Conservation (phyloP, 1,140 invertebrate genomes). For the Drosophila setifemur region DNA sequence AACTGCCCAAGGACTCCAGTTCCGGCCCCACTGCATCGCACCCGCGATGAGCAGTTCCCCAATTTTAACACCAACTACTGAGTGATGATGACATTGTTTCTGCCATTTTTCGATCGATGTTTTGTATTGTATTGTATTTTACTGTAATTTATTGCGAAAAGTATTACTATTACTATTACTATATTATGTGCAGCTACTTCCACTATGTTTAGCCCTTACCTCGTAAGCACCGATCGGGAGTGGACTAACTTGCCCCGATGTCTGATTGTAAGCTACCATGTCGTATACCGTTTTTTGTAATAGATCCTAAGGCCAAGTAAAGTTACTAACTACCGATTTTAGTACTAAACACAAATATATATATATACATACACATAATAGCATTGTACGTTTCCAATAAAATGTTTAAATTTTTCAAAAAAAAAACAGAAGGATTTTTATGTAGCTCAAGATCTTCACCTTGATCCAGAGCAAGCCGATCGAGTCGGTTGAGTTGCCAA, state of each 20-base stretch:
- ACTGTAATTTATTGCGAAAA: slow-evolving; percentile 73
- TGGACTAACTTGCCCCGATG: slow-evolving; percentile 72
- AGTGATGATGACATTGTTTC: slow-evolving; percentile 64
- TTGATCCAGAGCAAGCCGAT: slow-evolving; percentile 45
- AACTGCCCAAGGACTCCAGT: slow-evolving; percentile 38
- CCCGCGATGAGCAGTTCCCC: neutral
- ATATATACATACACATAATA: slow-evolving; percentile 16
- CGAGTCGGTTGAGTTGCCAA: slow-evolving; percentile 29
- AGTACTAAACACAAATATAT: slow-evolving; percentile 51
- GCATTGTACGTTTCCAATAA: slow-evolving; percentile 67
- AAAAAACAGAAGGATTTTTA: no score
- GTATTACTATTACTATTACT: slow-evolving; percentile 78
- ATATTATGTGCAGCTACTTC: slow-evolving; percentile 57
- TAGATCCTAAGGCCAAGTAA: slow-evolving; percentile 58
- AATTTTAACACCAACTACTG: slow-evolving; percentile 52
- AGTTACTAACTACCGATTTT: slow-evolving; percentile 75
- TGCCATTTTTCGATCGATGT: slow-evolving; percentile 66
- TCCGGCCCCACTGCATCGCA: slow-evolving; percentile 9
- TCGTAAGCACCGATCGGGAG: slow-evolving; percentile 51
- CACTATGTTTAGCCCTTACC: slow-evolving; percentile 70
- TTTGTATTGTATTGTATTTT: slow-evolving; percentile 54
- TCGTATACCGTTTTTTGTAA: slow-evolving; percentile 67
- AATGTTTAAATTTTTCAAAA: slow-evolving; percentile 70
- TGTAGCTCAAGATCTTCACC: slow-evolving; percentile 29
- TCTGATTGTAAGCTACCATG: slow-evolving; percentile 48